Percentiles rank a stretch among this genome's conserved stretches.
phyloP scores from a whole-genome alignment of 2,113 vertebrate genomes.

The Nanorana parkeri region DNA sequence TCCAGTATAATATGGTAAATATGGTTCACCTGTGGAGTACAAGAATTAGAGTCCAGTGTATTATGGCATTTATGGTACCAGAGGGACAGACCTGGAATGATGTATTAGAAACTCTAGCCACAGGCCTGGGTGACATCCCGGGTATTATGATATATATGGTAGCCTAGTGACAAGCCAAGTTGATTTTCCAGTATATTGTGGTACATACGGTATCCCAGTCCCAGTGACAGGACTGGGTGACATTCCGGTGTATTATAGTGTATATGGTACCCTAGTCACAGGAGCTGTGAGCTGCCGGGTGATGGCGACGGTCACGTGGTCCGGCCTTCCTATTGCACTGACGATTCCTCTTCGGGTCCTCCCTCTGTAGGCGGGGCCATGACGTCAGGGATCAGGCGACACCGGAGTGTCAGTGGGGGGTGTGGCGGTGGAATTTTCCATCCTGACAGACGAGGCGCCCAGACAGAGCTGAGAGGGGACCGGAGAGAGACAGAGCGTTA shows the following conservation, averaged over 20 bases:
- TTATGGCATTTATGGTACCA: not conserved
- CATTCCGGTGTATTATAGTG: not conserved
- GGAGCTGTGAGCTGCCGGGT: not conserved
- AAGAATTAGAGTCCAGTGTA: too few relatives aligned
- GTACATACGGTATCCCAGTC: too few relatives aligned
- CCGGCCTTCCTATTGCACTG: not conserved
- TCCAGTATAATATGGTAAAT: too few relatives aligned
- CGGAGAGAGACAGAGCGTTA: not conserved
- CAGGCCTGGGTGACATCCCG: too few relatives aligned
- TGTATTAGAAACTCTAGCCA: too few relatives aligned
- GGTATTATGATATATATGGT: not conserved
- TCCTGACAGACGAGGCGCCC: not conserved
- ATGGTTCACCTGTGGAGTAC: too few relatives aligned
- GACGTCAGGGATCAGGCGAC: slow-evolving; percentile 5
- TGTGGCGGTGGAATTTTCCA: slow-evolving; percentile 44
- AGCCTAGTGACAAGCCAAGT: too few relatives aligned
- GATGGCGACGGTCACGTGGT: not conserved
- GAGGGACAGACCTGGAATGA: not conserved
- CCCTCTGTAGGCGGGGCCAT: not conserved
- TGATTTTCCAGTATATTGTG: not conserved
- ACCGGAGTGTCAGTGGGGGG: not conserved
- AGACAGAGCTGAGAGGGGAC: not conserved
- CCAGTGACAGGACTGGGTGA: too few relatives aligned
- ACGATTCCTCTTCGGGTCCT: not conserved
- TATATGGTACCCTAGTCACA: not conserved